These are phyloP conservation scores for Trachelus tabidus DNA, from an alignment of 2,888 invertebrate genomes.

Conservation along the genomic window DNA sequence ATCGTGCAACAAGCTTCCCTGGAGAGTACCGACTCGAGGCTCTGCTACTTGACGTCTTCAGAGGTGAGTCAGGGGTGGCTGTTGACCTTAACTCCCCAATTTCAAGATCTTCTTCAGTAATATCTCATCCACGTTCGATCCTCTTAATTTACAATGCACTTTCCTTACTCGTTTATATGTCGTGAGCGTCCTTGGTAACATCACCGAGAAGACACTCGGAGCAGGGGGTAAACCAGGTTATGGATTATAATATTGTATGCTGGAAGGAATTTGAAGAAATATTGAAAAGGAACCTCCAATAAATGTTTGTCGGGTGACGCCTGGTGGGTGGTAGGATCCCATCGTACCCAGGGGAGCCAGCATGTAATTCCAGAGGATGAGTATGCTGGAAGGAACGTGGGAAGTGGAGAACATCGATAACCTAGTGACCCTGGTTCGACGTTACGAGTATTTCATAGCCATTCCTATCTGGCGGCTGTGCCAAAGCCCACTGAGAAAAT, in stretches of 20 bases:
- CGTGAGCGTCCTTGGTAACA: neutral
- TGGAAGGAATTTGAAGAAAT: neutral
- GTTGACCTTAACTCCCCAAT: slow-evolving; percentile 51
- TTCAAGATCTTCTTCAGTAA: slow-evolving; percentile 34
- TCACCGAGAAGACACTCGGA: neutral
- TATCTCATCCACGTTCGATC: neutral
- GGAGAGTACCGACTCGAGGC: slow-evolving; percentile 92
- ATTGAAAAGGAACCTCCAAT: neutral
- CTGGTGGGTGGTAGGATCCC: neutral
- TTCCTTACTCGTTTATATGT: neutral
- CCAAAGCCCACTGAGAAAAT: neutral
- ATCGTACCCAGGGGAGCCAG: neutral
- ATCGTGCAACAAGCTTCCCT: slow-evolving; percentile 94
- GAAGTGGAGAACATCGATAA: slow-evolving; percentile 48
- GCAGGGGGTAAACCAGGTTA: neutral
- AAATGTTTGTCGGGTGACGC: neutral
- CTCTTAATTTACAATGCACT: neutral
- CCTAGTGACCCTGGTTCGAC: slow-evolving; percentile 47
- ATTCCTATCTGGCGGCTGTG: neutral
- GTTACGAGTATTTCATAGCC: slow-evolving; percentile 1
- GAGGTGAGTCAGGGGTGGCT: slow-evolving; percentile 79
- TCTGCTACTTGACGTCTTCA: slow-evolving; percentile 94
- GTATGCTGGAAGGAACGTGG: neutral
- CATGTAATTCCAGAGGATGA: neutral
- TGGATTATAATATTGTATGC: neutral